These are phyloP conservation scores for Drosophila affinis DNA, from an alignment of 2,888 invertebrate genomes.

Conservation along the genomic window DNA sequence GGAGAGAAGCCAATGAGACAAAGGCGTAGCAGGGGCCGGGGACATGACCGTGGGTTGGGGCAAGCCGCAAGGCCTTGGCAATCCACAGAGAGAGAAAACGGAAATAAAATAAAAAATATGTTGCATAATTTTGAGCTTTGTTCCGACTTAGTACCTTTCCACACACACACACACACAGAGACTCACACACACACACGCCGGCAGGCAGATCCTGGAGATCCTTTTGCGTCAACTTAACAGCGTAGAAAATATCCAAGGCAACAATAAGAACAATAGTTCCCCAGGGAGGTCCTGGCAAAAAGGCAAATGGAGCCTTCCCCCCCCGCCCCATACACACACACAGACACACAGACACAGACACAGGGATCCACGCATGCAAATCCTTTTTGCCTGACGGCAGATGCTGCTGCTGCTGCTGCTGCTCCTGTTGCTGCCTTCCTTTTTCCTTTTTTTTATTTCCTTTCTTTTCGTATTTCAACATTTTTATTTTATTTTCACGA, in stretches of 20 bases:
- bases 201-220: constrained; percentile 73
- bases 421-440: constrained; percentile 19
- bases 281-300: constrained; percentile 72
- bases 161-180: constrained; percentile 27
- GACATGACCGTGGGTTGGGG: constrained; percentile 11
- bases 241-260: constrained; percentile 77
- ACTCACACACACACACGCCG: constrained; percentile 14
- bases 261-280: constrained; percentile 82
- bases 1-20: constrained; percentile 14
- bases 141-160: constrained; percentile 80
- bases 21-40: background rate
- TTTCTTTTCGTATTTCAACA: constrained; percentile 62
- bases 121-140: constrained; percentile 81
- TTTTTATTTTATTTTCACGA: constrained; percentile 74
- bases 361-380: constrained; percentile 49
- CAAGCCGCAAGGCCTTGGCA: constrained; percentile 48
- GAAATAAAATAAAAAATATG: constrained; percentile 77
- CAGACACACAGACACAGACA: constrained; percentile 9
- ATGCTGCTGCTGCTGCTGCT: constrained; percentile 42
- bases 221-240: constrained; percentile 80
- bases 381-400: constrained; percentile 76
- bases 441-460: constrained; percentile 22
- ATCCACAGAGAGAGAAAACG: constrained; percentile 24
- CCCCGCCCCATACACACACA: constrained; percentile 20
- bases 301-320: constrained; percentile 66